Evolutionary conservation across 2,888 invertebrate species (phyloP), one percentile per base, ranked within the genome.

Genomic region (Dermolepida albohirtum): DNA sequence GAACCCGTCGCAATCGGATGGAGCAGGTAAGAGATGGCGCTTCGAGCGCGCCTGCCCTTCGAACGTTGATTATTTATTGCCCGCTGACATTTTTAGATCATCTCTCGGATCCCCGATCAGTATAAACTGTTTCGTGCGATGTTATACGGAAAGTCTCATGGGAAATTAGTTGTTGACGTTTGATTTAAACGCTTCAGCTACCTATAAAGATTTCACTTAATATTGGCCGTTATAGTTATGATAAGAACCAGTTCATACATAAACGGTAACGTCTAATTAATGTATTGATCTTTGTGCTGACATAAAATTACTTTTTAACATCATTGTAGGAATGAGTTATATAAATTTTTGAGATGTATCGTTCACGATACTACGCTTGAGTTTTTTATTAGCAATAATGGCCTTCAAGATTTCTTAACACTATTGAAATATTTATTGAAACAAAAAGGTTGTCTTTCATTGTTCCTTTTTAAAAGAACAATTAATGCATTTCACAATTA

Each of bases 181-280:
- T 59, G 59, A 59, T 59, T 59, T 59, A 59, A 17, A 11, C 22
- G 27, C n/a, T 14, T 44, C 27, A 7, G 29, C 22, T 44, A 29
- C 43, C 59, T 59, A 59, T 44, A 59, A 59, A 59, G 59, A 59
- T 43, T 44, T 59, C 34, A 40, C 8, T 29, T 43, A 27, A 47
- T 59, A 34, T 34, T 34, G 29, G 44, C 12, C 29, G 59, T 59
- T 57, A 57, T 59, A 59, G 59, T 59, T 59, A 59, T 59, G 44
- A 59, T 44, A 44, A 43, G 11, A 29, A 44, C 44, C 29, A 44
- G 59, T 44, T 44, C 59, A 59, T 59, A 59, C 59, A 44, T 44
- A 59, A 59, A 59, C 59, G 59, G 59, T 27, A 43, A 59, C 29
- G 27, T 59, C 44, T 59, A 59, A 59, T 59, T 59, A 44, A 59